Evolutionary conservation across 2,888 invertebrate genomes (phyloP), one percentile per base, ranked within the genome.

Genomic region (Gastracanthus pulcherrimus): DNA sequence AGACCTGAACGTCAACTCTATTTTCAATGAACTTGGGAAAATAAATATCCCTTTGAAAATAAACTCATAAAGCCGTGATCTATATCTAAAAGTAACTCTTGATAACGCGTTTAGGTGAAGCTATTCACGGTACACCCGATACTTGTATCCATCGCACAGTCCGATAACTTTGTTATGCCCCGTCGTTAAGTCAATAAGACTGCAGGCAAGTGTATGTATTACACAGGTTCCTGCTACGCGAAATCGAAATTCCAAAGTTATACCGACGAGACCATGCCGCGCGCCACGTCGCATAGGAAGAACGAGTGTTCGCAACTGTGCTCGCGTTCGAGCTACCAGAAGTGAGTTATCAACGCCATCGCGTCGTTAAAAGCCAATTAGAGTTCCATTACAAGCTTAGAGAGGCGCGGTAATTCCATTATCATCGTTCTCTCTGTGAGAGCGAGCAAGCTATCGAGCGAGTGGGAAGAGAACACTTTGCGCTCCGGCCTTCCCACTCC

Each of bases 301-400:
- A 85, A 86, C 84, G 87, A 88, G 26, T 29, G 19, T 88, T 88
- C 86, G 86, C 84, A 86, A 88, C 87, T 88, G 84, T 60, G 26
- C 34, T 13, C 76, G 19, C 36, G 55, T 13, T 16, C n/a, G n/a
- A 41, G 48, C 38, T 23, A 19, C 3, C 62, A 86, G 85, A 90
- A 90, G 86, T 88, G 87, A 90, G 88, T 91, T 91, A 91, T 89
- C 87, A 89, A 87, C 86, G 87, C 86, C 87, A 87, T 89, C 88
- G 89, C 84, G 87, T 88, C 90, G 91, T 91, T 91, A 91, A 91
- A 91, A 91, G 91, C 91, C 91, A 91, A 91, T 91, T 91, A 91
- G 89, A 88, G 90, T 88, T 91, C 91, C 91, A 91, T 91, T 91
- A 91, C 90, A 89, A 89, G 90, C 90, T 89, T 88, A 88, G 89